Percentiles rank a stretch among this genome's conserved stretches.
These are phyloP conservation scores for Bombus balteatus DNA, from an alignment of 1,140 invertebrate species.

Conservation along the genomic window DNA sequence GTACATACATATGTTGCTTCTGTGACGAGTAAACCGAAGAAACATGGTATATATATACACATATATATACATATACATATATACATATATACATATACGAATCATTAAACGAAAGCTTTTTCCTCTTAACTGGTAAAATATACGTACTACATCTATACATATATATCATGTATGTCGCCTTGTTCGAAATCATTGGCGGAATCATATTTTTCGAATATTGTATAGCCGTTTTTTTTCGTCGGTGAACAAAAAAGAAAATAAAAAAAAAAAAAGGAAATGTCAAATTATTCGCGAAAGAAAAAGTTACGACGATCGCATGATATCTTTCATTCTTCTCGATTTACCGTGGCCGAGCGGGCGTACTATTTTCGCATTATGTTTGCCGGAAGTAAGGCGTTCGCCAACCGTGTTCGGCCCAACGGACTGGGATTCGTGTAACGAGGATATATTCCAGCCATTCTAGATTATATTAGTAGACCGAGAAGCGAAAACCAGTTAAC, in stretches of 20 bases:
- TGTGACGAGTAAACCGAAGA: conserved; percentile 45
- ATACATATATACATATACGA: conserved; percentile 18
- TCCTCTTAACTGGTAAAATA: conserved; percentile 53
- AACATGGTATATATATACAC: conserved; percentile 39
- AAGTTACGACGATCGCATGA: neutral
- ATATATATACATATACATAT: neutral
- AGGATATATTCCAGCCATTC: neutral
- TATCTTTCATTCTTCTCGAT: neutral
- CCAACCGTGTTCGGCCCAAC: neutral
- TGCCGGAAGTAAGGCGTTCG: neutral
- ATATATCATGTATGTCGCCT: conserved; percentile 38
- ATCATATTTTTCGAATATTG: conserved; percentile 52
- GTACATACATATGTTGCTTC: conserved; percentile 41
- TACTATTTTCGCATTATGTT: neutral
- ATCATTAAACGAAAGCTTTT: conserved; percentile 56
- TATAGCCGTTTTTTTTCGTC: conserved; percentile 36
- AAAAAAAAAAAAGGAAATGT: neutral
- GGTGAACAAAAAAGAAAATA: neutral
- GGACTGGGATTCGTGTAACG: neutral
- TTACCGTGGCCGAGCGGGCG: neutral
- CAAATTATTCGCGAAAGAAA: neutral
- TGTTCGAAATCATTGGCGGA: conserved; percentile 36
- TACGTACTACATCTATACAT: conserved; percentile 3
- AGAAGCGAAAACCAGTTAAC: conserved; percentile 28
- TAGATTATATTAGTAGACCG: neutral